Base-by-base conservation (phyloP, 2,797 vertebrate species). In the Agapornis canus region DNA sequence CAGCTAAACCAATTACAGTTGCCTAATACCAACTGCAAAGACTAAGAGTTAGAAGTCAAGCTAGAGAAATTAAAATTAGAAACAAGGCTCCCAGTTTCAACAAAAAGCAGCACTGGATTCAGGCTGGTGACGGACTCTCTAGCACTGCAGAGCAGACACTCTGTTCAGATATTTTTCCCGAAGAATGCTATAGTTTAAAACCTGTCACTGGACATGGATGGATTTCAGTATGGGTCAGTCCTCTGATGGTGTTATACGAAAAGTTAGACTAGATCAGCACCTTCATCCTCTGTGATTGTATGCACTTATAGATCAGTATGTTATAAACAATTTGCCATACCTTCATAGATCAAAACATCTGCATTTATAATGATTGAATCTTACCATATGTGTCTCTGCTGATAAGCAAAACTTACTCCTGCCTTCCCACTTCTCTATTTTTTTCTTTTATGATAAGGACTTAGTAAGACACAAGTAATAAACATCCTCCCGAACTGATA, bases 401-500 rank as follows among this genome's bases (percentile, higher is more conserved):
- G 45, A 70, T 85, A 85, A 80, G 63, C 9, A 2, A 52, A 91
- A 64, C 14, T 66, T 83, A 68, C 10, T 40, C 39, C 22, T 31
- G 54, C 61, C 37, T 81, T 92, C 32, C 19, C 70, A 47, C 17
- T 51, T 63, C 61, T 65, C 13, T 43, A 26, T 37, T 54, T 86
- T 83, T 80, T 71, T 69, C 64, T 82, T 75, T 29, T 42, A 13
- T 8, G 32, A 75, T 78, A 94, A 92, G 49, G 71, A 49, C 37
- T 87, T 86, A 40, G 54, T 35, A 70, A 96, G 77, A 92, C 49
- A 73, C 35, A 85, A 91, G 82, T 71, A 90, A 94, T 45, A 92
- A 89, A 83, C 42, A 89, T 63, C 66, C 85, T 82, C 82, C 64
- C 76, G 64, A 96, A 80, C 60, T 17, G 77, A 96, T 81, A 93